Base-by-base conservation (phyloP, 2,888 invertebrate species). In the Heliconius ismenius region DNA sequence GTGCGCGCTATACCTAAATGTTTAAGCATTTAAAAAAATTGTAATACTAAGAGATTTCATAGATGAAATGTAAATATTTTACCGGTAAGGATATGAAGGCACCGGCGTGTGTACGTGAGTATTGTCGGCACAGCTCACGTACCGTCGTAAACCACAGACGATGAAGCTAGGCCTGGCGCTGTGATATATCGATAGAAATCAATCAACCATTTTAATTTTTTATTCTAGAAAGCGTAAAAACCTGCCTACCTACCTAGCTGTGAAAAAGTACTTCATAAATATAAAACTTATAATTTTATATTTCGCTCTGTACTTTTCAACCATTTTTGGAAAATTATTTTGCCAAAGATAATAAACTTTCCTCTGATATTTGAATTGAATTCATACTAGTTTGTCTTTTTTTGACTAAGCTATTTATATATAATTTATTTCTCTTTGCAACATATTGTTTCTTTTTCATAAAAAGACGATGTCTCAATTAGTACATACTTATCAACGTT, bases 81-180 rank as follows among this genome's bases (percentile, higher is more conserved):
- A n/a, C 54, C 18, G 28, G 75, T 62, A 69, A 64, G 36, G 62
- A 63, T 64, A 70, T 63, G 63, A 70, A 70, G 75, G 75, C 68
- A 39, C 32, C 74, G 74, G 68, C 75, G 64, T 70, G 75, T 75
- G 75, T 75, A 77, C 78, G 76, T 54, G 78, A 78, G 76, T 76
- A 79, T 79, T 76, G 79, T 78, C 76, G 78, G 75, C 74, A 79
- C 78, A 76, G 79, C 79, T 78, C 79, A 80, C 80, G 78, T 77
- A 79, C 74, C 79, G 63, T 77, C 76, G 76, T 76, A 77, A 79
- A 79, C 79, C 78, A 76, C 79, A 49, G 76, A 64, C 73, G 69
- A 68, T 69, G 67, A 58, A 72, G 28, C 39, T 74, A 78, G 77
- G 58, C 78, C 63, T 75, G 78, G 39, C 15, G 10, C 7, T 10